A percentile compares a stretch with the other conserved stretches of the same genome.
These are phyloP conservation scores for Euproctis similis DNA, from an alignment of 2,888 invertebrate genomes.

Conservation along the genomic window DNA sequence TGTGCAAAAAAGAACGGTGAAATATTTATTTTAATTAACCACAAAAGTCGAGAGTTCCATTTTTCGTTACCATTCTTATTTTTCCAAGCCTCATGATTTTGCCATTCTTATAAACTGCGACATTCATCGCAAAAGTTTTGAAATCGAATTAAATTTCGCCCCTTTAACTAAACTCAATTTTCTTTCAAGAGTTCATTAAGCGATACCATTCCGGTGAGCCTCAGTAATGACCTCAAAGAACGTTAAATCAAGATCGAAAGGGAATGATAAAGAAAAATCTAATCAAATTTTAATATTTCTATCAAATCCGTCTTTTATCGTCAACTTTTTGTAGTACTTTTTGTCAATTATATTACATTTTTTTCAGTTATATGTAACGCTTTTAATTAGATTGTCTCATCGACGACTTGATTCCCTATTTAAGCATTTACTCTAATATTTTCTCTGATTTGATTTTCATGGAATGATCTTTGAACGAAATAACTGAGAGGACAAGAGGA, in stretches of 20 bases:
- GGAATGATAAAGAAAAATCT: conserved; percentile 63
- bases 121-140: conserved; percentile 71
- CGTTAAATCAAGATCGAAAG: conserved; percentile 72
- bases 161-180: conserved; percentile 74
- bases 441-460: too few relatives aligned
- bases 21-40: conserved; percentile 69
- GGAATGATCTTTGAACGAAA: too few relatives aligned
- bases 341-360: too few relatives aligned
- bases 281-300: conserved; percentile 66
- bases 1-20: conserved; percentile 49
- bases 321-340: too few relatives aligned
- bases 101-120: conserved; percentile 56
- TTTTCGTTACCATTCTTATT: conserved; percentile 61
- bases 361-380: too few relatives aligned
- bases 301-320: too few relatives aligned
- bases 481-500: too few relatives aligned
- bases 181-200: conserved; percentile 74
- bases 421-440: too few relatives aligned
- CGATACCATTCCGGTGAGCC: conserved; percentile 69
- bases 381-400: conserved; percentile 33
- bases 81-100: conserved; percentile 49
- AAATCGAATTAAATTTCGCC: conserved; percentile 73
- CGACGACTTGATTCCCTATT: conserved; percentile 17
- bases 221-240: conserved; percentile 70
- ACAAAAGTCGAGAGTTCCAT: conserved; percentile 52